phyloP scores from a whole-genome alignment of 2,113 vertebrate genomes.

The Sphyrna mokarran region DNA sequence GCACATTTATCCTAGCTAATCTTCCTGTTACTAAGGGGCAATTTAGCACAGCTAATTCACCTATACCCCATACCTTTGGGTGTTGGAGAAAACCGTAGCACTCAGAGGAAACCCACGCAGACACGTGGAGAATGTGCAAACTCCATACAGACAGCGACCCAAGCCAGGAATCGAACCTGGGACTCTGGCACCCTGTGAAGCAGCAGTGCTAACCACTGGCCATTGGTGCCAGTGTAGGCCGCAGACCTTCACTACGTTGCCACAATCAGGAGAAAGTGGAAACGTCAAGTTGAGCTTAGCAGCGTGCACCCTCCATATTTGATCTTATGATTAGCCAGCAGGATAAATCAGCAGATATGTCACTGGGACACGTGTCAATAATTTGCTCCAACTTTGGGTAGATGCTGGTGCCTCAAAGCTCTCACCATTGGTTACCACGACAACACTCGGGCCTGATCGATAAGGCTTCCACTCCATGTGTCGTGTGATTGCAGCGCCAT shows the following conservation, averaged over 20 bases:
- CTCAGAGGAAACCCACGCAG: no score
- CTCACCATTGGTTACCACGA: not conserved
- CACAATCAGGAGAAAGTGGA: not conserved
- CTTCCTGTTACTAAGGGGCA: no score
- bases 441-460: not conserved
- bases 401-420: not conserved
- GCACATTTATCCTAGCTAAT: no score
- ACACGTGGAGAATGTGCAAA: no score
- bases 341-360: not conserved
- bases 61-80: no score
- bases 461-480: not conserved
- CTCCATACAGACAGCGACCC: no score
- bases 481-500: constrained; percentile 12
- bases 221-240: not conserved
- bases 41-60: no score
- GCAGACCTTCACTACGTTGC: not conserved
- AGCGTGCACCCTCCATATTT: not conserved
- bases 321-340: not conserved
- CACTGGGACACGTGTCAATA: not conserved
- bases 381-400: not conserved
- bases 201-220: no score
- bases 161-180: no score
- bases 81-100: no score
- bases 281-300: not conserved
- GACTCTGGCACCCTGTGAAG: no score